A percentile compares a stretch with the other conserved stretches of the same genome.
Evolutionary conservation across 2,888 invertebrate species (phyloP).

Genomic region (Hypomecis punctinalis): DNA sequence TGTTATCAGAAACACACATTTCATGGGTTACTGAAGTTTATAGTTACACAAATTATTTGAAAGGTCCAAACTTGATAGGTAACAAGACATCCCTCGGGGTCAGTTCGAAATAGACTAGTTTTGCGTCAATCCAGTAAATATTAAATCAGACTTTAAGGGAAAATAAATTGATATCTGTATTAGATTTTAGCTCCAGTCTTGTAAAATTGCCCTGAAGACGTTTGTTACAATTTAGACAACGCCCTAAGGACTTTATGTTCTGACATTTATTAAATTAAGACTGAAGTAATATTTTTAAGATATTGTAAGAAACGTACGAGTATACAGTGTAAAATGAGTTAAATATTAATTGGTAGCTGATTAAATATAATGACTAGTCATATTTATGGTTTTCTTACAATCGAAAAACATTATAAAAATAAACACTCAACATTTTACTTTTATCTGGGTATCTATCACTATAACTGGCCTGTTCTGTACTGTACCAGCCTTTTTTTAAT

Average conservation of each 20-base stretch:
- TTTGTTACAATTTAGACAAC: constrained; percentile 6
- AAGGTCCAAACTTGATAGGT: constrained; percentile 11
- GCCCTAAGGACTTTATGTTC: background rate
- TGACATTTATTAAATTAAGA: constrained; percentile 20
- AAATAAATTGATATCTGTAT: constrained; percentile 15
- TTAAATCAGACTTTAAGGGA: constrained; percentile 11
- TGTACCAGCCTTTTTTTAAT: too few relatives aligned
- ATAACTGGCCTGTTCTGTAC: too few relatives aligned
- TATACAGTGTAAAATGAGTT: background rate
- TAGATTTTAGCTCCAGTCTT: constrained; percentile 7
- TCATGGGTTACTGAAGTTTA: too few relatives aligned
- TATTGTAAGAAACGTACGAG: background rate
- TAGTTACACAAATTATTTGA: background rate
- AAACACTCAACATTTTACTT: too few relatives aligned
- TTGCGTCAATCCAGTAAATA: constrained; percentile 17
- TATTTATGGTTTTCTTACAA: too few relatives aligned
- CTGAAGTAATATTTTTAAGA: background rate
- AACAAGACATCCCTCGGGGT: constrained; percentile 27
- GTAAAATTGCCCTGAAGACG: constrained; percentile 7
- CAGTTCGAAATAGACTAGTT: constrained; percentile 11
- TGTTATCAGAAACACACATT: too few relatives aligned
- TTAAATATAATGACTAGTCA: too few relatives aligned
- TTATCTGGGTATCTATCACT: too few relatives aligned
- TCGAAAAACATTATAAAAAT: too few relatives aligned
- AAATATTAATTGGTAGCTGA: background rate